Evolutionary conservation across 2,888 invertebrate genomes (phyloP), one percentile per base, ranked within the genome.

Genomic region (Cephus spinipes): DNA sequence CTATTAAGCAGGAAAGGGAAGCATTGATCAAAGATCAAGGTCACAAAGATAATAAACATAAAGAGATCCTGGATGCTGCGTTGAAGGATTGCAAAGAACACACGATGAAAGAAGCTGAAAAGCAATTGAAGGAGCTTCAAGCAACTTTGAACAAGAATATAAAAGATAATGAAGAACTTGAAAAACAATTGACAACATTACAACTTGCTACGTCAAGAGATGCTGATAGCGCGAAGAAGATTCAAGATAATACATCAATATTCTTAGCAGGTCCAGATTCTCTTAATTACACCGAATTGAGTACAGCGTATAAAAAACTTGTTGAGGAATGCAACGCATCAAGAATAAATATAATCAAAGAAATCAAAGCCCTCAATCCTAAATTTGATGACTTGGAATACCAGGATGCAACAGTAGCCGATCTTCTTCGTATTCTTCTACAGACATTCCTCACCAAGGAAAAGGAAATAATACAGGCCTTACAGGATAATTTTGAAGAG

Each of bases 71-170:
- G 76, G 73, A 76, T 74, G 33, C 74, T 11, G 73, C 69, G 11
- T 31, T 79, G 23, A 77, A 80, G 74, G 84, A 90, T 69, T 87
- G 81, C 81, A 82, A 91, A 3, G 83, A 88, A 3, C 80, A 81
- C 11, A 90, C 92, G 77, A 83, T 91, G 11, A 87, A 86, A 30
- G 84, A 83, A 30, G 87, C 91, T 0, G 91, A 90, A 71, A 85
- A 87, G 32, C 90, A 88, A 79, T 82, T 93, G 75, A 76, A 83
- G 11, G 83, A 89, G 76, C 82, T 91, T 73, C 92, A 90, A 82
- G 76, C 73, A n/a, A 88, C 91, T 79, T 82, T 92, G 11, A 83
- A 82, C 71, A 87, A 89, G 15, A 92, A 90, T 85, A 91, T 92
- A 85, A 89, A 89, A 68, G 92, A 92, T 68, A 85, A 82, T 12